Percentiles rank a stretch among this genome's conserved stretches.
Evolutionary conservation across 2,888 invertebrate species (phyloP).

Genomic region (Serrognathus titanus): DNA sequence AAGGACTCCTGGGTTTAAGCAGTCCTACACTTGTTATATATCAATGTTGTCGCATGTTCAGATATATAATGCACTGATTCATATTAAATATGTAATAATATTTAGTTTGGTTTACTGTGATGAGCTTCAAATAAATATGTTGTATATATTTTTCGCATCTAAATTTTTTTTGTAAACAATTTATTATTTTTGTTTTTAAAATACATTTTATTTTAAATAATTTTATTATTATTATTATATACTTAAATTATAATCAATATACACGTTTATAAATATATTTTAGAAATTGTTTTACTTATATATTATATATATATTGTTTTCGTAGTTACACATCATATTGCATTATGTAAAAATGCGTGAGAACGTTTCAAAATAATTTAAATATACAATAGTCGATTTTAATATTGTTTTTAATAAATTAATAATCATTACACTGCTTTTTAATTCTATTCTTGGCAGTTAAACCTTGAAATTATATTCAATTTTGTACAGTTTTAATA

Average conservation of each 20-base stretch:
- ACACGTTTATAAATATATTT: slow-evolving; percentile 42
- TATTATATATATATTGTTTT: slow-evolving; percentile 23
- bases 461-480: too few species aligned
- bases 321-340: slow-evolving; percentile 15
- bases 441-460: background rate
- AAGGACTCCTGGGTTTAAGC: slow-evolving; percentile 50
- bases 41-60: slow-evolving; percentile 47
- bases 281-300: slow-evolving; percentile 41
- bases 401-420: slow-evolving; percentile 48
- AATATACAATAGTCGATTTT: slow-evolving; percentile 46
- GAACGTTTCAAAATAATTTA: slow-evolving; percentile 37
- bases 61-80: slow-evolving; percentile 44
- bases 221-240: slow-evolving; percentile 45
- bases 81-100: slow-evolving; percentile 45
- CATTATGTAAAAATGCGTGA: slow-evolving; percentile 16
- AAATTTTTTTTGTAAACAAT: slow-evolving; percentile 38
- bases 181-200: slow-evolving; percentile 22
- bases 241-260: slow-evolving; percentile 44
- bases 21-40: slow-evolving; percentile 37
- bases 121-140: slow-evolving; percentile 48
- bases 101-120: slow-evolving; percentile 51
- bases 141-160: slow-evolving; percentile 44
- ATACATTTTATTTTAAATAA: slow-evolving; percentile 31
- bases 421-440: slow-evolving; percentile 37
- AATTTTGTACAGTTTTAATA: too few species aligned